Conservation (phyloP, 1,140 invertebrate species). For the Diorhabda carinulata region DNA sequence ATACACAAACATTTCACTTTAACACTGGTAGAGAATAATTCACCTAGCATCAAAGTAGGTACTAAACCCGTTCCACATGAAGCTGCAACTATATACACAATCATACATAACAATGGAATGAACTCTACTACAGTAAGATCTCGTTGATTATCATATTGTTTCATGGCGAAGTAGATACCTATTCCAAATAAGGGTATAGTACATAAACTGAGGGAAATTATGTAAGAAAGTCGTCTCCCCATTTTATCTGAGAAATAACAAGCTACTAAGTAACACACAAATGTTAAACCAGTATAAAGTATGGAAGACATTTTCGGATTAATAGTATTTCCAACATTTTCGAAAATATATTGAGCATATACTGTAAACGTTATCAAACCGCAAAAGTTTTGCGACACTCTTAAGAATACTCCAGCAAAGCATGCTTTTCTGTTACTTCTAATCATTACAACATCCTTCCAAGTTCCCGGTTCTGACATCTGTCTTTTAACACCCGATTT, state of each 20-base stretch:
- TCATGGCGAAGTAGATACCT: background rate
- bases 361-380: slow-evolving; percentile 29
- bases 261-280: background rate
- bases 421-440: slow-evolving; percentile 29
- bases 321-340: slow-evolving; percentile 20
- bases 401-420: slow-evolving; percentile 18
- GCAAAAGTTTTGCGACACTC: slow-evolving; percentile 31
- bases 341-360: slow-evolving; percentile 34
- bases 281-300: background rate
- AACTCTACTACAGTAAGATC: slow-evolving; percentile 37
- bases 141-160: background rate
- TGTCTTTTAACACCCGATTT: slow-evolving; percentile 30
- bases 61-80: slow-evolving; percentile 41
- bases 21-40: slow-evolving; percentile 42
- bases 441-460: slow-evolving; percentile 35
- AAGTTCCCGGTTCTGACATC: slow-evolving; percentile 36
- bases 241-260: background rate
- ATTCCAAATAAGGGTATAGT: background rate
- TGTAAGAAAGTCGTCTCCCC: background rate
- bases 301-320: background rate
- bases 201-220: background rate
- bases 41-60: slow-evolving; percentile 39
- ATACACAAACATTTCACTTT: slow-evolving; percentile 36
- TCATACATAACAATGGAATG: slow-evolving; percentile 37
- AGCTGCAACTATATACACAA: slow-evolving; percentile 35